These are phyloP conservation scores for Argyra leucocephala DNA, from an alignment of 2,888 invertebrate species.

Conservation along the genomic window DNA sequence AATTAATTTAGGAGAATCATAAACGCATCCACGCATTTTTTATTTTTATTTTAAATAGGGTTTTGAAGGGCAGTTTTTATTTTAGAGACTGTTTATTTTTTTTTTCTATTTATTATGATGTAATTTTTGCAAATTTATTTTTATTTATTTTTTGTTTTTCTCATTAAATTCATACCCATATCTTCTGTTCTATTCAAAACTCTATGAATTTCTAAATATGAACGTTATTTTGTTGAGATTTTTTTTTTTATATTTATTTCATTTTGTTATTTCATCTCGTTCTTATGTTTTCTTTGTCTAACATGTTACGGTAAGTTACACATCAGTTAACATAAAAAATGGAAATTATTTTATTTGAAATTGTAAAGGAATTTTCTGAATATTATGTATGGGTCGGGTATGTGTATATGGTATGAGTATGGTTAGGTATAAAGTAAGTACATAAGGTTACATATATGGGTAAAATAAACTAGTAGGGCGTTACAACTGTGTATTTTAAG, in stretches of 20 bases:
- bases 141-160: too few species aligned
- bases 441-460: neutral
- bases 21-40: too few species aligned
- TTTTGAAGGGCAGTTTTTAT: too few species aligned
- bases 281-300: neutral
- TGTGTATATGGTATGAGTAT: too few species aligned
- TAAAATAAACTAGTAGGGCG: neutral
- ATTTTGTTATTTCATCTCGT: neutral
- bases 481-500: neutral
- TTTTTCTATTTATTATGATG: too few species aligned
- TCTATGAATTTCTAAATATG: neutral
- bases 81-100: too few species aligned
- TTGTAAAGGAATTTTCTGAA: neutral
- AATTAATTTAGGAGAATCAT: too few species aligned
- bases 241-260: neutral
- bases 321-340: conserved; percentile 6
- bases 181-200: neutral
- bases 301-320: conserved; percentile 6
- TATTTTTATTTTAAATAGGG: too few species aligned
- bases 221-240: neutral
- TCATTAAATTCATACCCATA: neutral
- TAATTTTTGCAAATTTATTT: too few species aligned
- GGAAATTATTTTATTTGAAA: neutral
- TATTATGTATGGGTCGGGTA: neutral
- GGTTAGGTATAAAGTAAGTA: too few species aligned